Evolutionary conservation across 2,888 invertebrate species (phyloP).

Genomic region (Ophonus ardosiacus): DNA sequence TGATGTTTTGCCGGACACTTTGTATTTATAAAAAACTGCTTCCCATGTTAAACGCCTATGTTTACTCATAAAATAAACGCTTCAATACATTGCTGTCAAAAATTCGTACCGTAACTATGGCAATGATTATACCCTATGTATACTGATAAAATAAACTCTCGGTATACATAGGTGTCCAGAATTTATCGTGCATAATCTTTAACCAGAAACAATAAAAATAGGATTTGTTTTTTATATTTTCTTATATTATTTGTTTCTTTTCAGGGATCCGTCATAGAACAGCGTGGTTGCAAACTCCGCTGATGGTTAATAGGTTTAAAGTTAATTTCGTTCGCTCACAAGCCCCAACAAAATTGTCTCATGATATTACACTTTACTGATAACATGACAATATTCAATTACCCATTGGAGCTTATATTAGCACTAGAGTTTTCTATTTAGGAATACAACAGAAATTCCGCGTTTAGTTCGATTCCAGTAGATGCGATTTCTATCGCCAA

Average conservation of each 20-base stretch:
- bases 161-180: too few species aligned
- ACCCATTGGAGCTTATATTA: conserved; percentile 63
- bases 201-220: too few species aligned
- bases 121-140: too few species aligned
- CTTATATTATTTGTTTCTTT: conserved; percentile 33
- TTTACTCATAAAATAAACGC: too few species aligned
- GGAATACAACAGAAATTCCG: conserved; percentile 42
- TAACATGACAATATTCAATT: conserved; percentile 64
- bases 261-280: conserved; percentile 61
- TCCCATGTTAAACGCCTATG: too few species aligned
- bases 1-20: too few species aligned
- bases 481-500: conserved; percentile 34
- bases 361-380: conserved; percentile 54
- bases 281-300: conserved; percentile 15
- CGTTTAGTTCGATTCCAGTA: conserved; percentile 46
- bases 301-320: conserved; percentile 52
- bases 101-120: too few species aligned
- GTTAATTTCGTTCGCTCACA: conserved; percentile 58
- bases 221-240: too few species aligned
- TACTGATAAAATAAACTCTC: too few species aligned
- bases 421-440: conserved; percentile 62
- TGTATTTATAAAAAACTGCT: too few species aligned
- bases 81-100: too few species aligned
- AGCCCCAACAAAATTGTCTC: conserved; percentile 58
- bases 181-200: too few species aligned